Evolutionary conservation across 2,113 vertebrate genomes (phyloP).

Genomic region (Psittacula cyanocephala): DNA sequence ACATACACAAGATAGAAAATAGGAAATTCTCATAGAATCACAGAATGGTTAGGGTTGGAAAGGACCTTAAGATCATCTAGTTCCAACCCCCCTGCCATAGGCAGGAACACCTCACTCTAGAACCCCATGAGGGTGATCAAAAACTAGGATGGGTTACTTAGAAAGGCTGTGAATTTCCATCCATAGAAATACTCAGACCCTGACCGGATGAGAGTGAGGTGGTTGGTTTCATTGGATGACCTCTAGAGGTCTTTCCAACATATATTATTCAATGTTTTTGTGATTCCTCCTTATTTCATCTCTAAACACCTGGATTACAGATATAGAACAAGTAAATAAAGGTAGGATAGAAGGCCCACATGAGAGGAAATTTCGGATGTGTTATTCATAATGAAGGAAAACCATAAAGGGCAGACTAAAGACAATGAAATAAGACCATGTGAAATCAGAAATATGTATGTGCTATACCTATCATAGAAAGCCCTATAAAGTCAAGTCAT

Average conservation of each 20-base stretch:
- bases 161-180: neutral
- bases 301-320: neutral
- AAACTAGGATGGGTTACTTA: neutral
- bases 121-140: neutral
- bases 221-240: neutral
- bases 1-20: neutral
- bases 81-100: neutral
- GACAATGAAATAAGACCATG: neutral
- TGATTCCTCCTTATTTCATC: neutral
- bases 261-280: neutral
- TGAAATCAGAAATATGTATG: neutral
- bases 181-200: neutral
- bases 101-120: neutral
- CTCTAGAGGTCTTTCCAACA: constrained; percentile 11
- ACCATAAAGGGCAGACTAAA: neutral
- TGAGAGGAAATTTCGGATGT: neutral
- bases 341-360: neutral
- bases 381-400: neutral
- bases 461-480: neutral
- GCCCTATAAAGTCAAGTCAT: neutral
- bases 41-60: neutral
- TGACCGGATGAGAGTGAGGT: neutral
- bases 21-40: neutral
- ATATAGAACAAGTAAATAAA: neutral
- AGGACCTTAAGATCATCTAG: neutral